A percentile compares a stretch with the other conserved stretches of the same genome.
Evolutionary conservation across 1,140 invertebrate genomes (phyloP).

Genomic region (Hycleus phaleratus): DNA sequence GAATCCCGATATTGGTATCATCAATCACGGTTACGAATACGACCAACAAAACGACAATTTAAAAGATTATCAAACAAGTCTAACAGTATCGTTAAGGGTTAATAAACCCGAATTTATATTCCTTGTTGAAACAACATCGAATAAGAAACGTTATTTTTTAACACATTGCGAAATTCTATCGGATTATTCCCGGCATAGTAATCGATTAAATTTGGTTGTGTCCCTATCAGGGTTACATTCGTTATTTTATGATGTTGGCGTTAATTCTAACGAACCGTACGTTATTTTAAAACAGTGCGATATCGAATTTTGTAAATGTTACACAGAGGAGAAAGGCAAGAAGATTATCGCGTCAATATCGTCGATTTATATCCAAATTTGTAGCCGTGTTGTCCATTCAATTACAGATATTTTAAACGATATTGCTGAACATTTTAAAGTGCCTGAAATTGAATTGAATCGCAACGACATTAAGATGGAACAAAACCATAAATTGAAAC

Average conservation of each 20-base stretch:
- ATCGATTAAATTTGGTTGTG: slow-evolving; percentile 55
- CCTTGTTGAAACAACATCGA: slow-evolving; percentile 58
- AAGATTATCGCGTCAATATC: slow-evolving; percentile 54
- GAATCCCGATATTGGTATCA: slow-evolving; percentile 50
- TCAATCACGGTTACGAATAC: slow-evolving; percentile 56
- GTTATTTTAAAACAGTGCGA: slow-evolving; percentile 62
- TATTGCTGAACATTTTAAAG: slow-evolving; percentile 46
- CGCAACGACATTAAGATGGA: slow-evolving; percentile 31
- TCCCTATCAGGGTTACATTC: slow-evolving; percentile 62
- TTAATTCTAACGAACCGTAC: slow-evolving; percentile 47
- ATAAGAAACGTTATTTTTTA: slow-evolving; percentile 64
- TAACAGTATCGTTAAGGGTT: slow-evolving; percentile 61
- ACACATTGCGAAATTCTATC: slow-evolving; percentile 65
- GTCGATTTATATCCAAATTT: slow-evolving; percentile 62
- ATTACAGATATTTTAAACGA: slow-evolving; percentile 49
- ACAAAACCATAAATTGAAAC: slow-evolving; percentile 27
- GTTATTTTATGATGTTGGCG: slow-evolving; percentile 44
- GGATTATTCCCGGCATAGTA: slow-evolving; percentile 62
- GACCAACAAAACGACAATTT: slow-evolving; percentile 36
- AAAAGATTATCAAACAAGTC: slow-evolving; percentile 41
- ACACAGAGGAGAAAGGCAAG: slow-evolving; percentile 56
- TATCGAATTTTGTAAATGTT: slow-evolving; percentile 58
- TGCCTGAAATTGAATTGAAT: slow-evolving; percentile 42
- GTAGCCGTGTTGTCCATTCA: slow-evolving; percentile 65
- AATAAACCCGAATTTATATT: slow-evolving; percentile 73